Evolutionary conservation across 2,888 invertebrate species (phyloP).

Genomic region (Chrysomela aeneicollis): DNA sequence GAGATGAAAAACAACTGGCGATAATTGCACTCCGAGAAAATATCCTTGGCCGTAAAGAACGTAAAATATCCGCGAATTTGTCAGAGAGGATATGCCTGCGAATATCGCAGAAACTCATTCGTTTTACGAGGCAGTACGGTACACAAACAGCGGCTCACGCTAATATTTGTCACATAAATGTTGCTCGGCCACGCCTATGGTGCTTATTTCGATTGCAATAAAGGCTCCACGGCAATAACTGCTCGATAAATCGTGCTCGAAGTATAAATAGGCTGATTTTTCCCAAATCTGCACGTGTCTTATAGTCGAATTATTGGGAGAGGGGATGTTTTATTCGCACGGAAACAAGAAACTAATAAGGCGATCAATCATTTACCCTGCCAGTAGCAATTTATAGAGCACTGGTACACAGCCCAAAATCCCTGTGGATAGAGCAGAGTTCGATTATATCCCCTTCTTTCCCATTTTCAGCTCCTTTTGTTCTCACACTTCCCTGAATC

Average conservation of each 20-base stretch:
- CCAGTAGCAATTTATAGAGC: neutral
- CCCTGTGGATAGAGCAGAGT: neutral
- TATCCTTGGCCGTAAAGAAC: conserved; percentile 17
- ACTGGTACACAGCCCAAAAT: neutral
- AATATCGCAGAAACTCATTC: conserved; percentile 23
- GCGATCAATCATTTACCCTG: neutral
- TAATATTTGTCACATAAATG: conserved; percentile 32
- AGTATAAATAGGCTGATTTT: conserved; percentile 38
- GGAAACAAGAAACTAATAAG: neutral
- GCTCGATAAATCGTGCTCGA: conserved; percentile 38
- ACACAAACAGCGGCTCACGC: conserved; percentile 29
- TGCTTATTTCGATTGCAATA: conserved; percentile 31
- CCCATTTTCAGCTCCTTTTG: neutral
- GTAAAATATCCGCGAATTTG: conserved; percentile 24
- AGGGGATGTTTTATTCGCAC: neutral
- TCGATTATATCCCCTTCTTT: neutral
- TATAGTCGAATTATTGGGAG: conserved; percentile 5
- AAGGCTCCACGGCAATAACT: conserved; percentile 35
- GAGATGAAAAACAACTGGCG: neutral
- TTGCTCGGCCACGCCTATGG: conserved; percentile 27
- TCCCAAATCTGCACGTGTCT: conserved; percentile 15
- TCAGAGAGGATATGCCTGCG: conserved; percentile 17
- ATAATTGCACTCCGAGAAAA: conserved; percentile 4
- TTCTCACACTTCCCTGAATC: neutral
- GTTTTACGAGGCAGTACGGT: conserved; percentile 27